These are phyloP conservation scores for Clistopyga incitator DNA, from an alignment of 2,888 invertebrate species.

Conservation along the genomic window DNA sequence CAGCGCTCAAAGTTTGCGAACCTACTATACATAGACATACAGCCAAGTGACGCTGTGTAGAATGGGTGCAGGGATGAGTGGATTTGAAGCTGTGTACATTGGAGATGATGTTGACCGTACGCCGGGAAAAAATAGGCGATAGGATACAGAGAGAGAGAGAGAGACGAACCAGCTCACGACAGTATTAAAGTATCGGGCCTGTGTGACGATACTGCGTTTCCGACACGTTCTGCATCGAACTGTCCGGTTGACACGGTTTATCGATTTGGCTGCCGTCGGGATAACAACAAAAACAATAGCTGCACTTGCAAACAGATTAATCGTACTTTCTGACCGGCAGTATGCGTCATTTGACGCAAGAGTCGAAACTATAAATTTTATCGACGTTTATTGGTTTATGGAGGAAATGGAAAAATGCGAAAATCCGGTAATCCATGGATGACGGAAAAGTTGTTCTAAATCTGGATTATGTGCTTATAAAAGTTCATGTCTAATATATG, in stretches of 20 bases:
- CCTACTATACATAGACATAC: constrained; percentile 34
- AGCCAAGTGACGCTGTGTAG: constrained; percentile 30
- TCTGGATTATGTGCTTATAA: too few relatives aligned
- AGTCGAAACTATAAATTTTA: not conserved
- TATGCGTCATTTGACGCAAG: not conserved
- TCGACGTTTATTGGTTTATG: not conserved
- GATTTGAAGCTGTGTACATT: constrained; percentile 79
- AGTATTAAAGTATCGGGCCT: constrained; percentile 52
- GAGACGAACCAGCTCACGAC: constrained; percentile 21
- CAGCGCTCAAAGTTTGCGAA: constrained; percentile 63
- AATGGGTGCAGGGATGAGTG: constrained; percentile 55
- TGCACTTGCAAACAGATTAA: constrained; percentile 39
- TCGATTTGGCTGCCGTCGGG: constrained; percentile 44
- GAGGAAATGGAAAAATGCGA: not conserved
- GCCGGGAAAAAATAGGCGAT: constrained; percentile 63
- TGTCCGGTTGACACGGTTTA: constrained; percentile 56
- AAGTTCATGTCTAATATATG: too few relatives aligned
- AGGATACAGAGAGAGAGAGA: constrained; percentile 25
- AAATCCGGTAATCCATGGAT: too few relatives aligned
- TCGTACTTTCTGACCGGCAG: not conserved
- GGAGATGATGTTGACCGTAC: constrained; percentile 80
- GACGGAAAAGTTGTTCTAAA: too few relatives aligned
- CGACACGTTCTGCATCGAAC: constrained; percentile 9
- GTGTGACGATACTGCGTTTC: constrained; percentile 21
- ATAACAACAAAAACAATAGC: not conserved